Evolutionary conservation across 2,888 invertebrate species (phyloP), one percentile per base, ranked within the genome.

Genomic region (Argyresthia goedartella): DNA sequence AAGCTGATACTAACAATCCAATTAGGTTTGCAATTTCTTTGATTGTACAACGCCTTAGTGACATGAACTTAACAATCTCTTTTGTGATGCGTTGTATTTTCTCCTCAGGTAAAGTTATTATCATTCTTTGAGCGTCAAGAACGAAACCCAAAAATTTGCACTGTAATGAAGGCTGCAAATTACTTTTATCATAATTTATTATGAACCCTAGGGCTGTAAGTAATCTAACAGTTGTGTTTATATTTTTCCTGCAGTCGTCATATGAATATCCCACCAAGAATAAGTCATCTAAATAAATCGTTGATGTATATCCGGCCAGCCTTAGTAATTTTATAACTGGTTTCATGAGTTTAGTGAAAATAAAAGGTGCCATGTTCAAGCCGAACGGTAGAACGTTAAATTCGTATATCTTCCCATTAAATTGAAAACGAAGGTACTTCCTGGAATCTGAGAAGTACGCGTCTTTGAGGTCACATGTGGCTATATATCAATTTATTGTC

Each of bases 21-120:
- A 53, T 53, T 13, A 53, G n/a, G 8, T 49, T 48, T 8, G 53
- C 34, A 39, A 53, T 45, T n/a, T 36, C 39, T 8, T 45, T 39
- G 9, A 53, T 53, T 11, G 45, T 45, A 47, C 52, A 52, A 8
- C 41, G 43, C 9, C 39, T 25, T n/a, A 47, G 11, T 39, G 15
- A 16, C 8, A 33, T 34, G 41, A 25, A 52, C 13, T 41, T 52
- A 13, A n/a, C 7, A 9, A 53, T 13, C 34, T 49, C 9, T 41
- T 41, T 39, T 33, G 13, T 33, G 33, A 50, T 50, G 13, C 49
- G 34, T 10, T 50, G 13, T 39, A 49, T 36, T 36, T 53, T 53
- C 4, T 53, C 53, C 13, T 8, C n/a, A n/a, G 53, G 50, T 11
- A 53, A 42, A 14, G n/a, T 8, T 3, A 53, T 46, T 16, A 11